Conservation (phyloP, 2,888 invertebrate species). For the Bombyx huttoni region DNA sequence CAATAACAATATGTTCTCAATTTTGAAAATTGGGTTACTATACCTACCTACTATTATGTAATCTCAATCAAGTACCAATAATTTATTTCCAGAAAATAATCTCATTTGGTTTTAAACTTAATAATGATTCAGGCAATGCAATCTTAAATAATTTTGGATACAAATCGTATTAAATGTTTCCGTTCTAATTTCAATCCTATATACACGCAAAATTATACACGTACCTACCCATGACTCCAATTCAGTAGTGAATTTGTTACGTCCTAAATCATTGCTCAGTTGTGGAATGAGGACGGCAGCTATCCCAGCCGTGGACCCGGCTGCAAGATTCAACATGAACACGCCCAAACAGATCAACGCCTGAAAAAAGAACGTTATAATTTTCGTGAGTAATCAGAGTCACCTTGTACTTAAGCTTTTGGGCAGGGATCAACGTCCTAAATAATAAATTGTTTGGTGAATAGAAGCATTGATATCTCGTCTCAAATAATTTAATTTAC, state of each 20-base stretch:
- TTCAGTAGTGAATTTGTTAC: conserved; percentile 51
- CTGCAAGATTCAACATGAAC: conserved; percentile 65
- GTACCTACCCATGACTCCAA: conserved; percentile 76
- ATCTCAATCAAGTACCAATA: no score
- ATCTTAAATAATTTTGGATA: no score
- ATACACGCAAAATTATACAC: conserved; percentile 14
- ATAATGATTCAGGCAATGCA: no score
- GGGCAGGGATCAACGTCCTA: neutral
- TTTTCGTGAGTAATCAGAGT: neutral
- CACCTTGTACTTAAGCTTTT: neutral
- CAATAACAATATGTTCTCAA: no score
- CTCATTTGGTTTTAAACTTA: no score
- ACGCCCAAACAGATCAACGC: conserved; percentile 66
- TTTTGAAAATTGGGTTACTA: no score
- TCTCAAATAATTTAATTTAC: no score
- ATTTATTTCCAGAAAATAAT: no score
- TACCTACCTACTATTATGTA: no score
- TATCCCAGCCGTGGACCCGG: conserved; percentile 75
- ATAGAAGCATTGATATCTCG: no score
- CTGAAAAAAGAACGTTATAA: conserved; percentile 35
- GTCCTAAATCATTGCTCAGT: conserved; percentile 44
- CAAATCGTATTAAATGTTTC: no score
- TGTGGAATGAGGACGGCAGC: conserved; percentile 77
- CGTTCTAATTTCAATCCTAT: no score
- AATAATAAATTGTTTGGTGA: neutral